Evolutionary conservation across 2,113 vertebrate species (phyloP).

Genomic region (Panurus biarmicus): DNA sequence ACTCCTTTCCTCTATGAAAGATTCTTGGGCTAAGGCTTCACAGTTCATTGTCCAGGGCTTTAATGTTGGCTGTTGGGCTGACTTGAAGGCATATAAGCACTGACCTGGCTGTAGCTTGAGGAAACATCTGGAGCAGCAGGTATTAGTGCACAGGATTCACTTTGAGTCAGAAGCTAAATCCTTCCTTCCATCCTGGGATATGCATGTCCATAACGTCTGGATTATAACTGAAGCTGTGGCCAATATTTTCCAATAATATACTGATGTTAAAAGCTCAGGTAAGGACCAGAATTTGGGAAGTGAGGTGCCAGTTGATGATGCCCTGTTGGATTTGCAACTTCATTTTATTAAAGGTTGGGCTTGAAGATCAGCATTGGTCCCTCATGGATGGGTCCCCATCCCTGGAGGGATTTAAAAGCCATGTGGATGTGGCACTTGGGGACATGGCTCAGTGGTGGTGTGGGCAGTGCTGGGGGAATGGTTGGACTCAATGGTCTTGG

Average conservation of each 20-base stretch:
- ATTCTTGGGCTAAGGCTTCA: not conserved
- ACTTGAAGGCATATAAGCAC: not conserved
- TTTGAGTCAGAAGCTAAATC: not conserved
- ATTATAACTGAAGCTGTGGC: rapidly evolving
- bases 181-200: not conserved
- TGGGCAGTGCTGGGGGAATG: not conserved
- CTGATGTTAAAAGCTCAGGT: not conserved
- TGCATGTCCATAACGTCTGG: not conserved
- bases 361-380: not conserved
- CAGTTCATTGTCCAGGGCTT: not conserved
- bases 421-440: not conserved
- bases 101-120: not conserved
- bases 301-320: rapidly evolving
- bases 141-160: not conserved
- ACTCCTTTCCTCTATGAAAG: not conserved
- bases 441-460: not conserved
- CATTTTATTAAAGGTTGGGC: not conserved
- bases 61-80: not conserved
- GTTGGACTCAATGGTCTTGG: rapidly evolving
- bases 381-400: not conserved
- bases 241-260: rapidly evolving
- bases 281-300: not conserved
- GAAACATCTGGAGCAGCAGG: not conserved
- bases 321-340: not conserved
- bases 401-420: not conserved